phyloP scores from a whole-genome alignment of 92 coral and sea anemone species.

The Actinernus sp. region DNA sequence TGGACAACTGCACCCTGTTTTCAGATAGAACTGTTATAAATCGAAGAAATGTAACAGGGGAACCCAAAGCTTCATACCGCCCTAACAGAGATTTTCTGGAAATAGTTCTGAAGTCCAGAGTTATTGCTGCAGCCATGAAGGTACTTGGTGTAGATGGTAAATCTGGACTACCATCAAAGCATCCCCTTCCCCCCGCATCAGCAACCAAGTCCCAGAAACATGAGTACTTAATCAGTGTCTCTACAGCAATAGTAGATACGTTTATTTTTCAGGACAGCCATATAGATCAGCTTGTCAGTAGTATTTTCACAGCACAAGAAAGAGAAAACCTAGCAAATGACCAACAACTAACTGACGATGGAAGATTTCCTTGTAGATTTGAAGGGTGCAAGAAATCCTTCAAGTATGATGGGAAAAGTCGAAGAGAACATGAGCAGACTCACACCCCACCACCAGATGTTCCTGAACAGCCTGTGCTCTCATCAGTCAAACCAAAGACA shows the following conservation, averaged over 20 bases:
- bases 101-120: slow-evolving; percentile 52
- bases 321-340: slow-evolving; percentile 17
- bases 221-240: slow-evolving; percentile 23
- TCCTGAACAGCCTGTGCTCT: slow-evolving; percentile 1
- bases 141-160: slow-evolving; percentile 52
- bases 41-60: slow-evolving; percentile 62
- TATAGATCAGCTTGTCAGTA: slow-evolving; percentile 25
- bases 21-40: slow-evolving; percentile 63
- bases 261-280: slow-evolving; percentile 31
- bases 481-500: background rate
- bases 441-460: slow-evolving; percentile 58
- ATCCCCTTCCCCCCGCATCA: slow-evolving; percentile 14
- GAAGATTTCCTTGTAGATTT: slow-evolving; percentile 68
- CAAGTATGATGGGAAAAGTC: no score
- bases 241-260: slow-evolving; percentile 45
- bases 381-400: slow-evolving; percentile 52
- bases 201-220: slow-evolving; percentile 39
- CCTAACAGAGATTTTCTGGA: slow-evolving; percentile 61
- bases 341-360: slow-evolving; percentile 48
- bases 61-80: slow-evolving; percentile 53
- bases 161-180: slow-evolving; percentile 42
- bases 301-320: slow-evolving; percentile 35
- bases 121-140: slow-evolving; percentile 57
- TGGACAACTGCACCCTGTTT: slow-evolving; percentile 53
- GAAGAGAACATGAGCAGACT: slow-evolving; percentile 58